Evolutionary conservation across 2,888 invertebrate species (phyloP).

Genomic region (Dolichomitus sp.): DNA sequence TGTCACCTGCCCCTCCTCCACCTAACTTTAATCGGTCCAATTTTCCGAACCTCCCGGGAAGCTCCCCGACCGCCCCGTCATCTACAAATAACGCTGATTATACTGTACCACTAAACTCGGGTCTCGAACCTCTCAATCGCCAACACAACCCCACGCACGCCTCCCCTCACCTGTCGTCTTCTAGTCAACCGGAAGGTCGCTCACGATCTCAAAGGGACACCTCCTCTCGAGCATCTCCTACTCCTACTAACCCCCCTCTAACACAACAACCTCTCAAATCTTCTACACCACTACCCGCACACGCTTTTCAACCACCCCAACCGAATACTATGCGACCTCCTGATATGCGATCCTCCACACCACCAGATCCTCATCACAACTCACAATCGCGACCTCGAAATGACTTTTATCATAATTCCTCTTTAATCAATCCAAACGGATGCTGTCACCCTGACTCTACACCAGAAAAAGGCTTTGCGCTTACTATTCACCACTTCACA

Average conservation of each 20-base stretch:
- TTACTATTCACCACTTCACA: background rate
- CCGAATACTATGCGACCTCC: background rate
- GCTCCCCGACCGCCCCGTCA: background rate
- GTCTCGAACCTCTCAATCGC: no score
- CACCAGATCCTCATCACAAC: background rate
- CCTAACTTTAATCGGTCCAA: background rate
- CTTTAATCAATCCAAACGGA: background rate
- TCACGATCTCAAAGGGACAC: background rate
- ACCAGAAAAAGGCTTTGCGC: slow-evolving; percentile 10
- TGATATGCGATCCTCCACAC: background rate
- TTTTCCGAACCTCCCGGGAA: background rate
- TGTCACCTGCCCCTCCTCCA: background rate
- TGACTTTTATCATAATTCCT: background rate
- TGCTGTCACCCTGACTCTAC: background rate
- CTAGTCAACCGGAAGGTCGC: background rate
- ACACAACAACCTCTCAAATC: background rate
- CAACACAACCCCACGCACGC: background rate
- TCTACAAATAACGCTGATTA: no score
- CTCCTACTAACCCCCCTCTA: background rate
- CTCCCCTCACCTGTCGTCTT: background rate
- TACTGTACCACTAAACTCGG: no score
- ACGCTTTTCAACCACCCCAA: background rate
- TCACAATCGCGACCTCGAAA: background rate
- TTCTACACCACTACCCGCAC: background rate
- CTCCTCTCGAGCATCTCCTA: background rate